Conservation (phyloP, 2,888 invertebrate species). For the Sarcophaga caerulescens region DNA sequence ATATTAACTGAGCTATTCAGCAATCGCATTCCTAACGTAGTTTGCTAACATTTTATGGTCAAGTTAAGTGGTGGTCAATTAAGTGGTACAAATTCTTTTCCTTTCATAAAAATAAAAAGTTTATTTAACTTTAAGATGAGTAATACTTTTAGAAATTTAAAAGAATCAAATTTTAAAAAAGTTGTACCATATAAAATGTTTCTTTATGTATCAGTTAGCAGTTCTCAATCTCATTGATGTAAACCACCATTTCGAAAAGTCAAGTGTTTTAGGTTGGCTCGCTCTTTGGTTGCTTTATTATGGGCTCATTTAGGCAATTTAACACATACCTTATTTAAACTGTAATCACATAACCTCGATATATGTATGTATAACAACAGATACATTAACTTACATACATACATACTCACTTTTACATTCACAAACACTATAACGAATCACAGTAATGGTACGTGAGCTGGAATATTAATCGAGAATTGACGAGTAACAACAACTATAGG, state of each 20-base stretch:
- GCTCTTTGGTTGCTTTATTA: constrained; percentile 14
- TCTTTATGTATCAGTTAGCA: no score
- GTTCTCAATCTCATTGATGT: neutral
- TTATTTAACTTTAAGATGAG: no score
- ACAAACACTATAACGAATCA: constrained; percentile 60
- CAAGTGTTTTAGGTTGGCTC: constrained; percentile 36
- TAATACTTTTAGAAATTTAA: no score
- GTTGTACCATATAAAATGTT: no score
- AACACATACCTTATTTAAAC: constrained; percentile 54
- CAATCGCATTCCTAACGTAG: no score
- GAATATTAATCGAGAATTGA: constrained; percentile 78
- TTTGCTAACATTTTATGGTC: no score
- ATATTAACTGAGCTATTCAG: no score
- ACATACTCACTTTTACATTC: neutral
- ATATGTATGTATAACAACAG: neutral
- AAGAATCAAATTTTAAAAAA: no score
- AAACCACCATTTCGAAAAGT: neutral
- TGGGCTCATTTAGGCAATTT: constrained; percentile 56
- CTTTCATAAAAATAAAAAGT: no score
- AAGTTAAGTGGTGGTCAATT: no score
- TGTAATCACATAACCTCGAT: constrained; percentile 33
- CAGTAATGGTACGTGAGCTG: constrained; percentile 77
- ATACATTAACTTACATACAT: neutral
- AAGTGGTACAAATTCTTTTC: no score
- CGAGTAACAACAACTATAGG: constrained; percentile 62